Conservation (phyloP, 2,888 invertebrate species). For the Therioaphis trifolii region DNA sequence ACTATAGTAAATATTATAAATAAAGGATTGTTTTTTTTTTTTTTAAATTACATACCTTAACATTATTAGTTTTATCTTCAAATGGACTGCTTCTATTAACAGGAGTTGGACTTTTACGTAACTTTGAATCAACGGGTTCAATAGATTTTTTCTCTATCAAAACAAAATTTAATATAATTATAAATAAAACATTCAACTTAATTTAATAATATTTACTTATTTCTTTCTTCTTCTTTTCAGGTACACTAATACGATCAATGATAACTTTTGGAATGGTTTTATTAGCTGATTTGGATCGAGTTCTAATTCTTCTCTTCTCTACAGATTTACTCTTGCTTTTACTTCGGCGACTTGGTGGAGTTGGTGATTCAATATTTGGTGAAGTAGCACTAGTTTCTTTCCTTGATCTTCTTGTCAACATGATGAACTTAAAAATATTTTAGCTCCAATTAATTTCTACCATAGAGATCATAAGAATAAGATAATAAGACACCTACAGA, state of each 20-base stretch:
- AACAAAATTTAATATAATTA: not conserved
- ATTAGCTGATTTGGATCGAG: constrained; percentile 12
- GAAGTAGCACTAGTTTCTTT: not conserved
- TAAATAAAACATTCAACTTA: not conserved
- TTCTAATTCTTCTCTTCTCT: not conserved
- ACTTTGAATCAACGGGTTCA: not conserved
- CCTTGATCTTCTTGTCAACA: constrained; percentile 53
- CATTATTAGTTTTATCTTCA: not conserved
- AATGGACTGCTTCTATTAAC: not conserved
- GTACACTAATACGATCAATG: not conserved
- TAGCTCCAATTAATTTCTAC: too few relatives aligned
- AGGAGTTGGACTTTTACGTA: constrained; percentile 1
- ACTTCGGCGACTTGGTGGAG: not conserved
- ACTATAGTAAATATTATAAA: too few relatives aligned
- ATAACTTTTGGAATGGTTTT: not conserved
- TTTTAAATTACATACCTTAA: not conserved
- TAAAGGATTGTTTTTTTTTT: too few relatives aligned
- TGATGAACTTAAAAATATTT: constrained; percentile 3
- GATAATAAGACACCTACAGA: too few relatives aligned
- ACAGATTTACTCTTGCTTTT: constrained; percentile 27
- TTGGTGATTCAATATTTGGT: not conserved
- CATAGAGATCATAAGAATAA: too few relatives aligned
- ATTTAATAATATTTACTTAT: constrained; percentile 1
- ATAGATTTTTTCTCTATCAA: constrained; percentile 13
- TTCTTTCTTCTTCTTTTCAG: not conserved